phyloP scores from a whole-genome alignment of 2,888 invertebrate species.

The Morpho helenor region DNA sequence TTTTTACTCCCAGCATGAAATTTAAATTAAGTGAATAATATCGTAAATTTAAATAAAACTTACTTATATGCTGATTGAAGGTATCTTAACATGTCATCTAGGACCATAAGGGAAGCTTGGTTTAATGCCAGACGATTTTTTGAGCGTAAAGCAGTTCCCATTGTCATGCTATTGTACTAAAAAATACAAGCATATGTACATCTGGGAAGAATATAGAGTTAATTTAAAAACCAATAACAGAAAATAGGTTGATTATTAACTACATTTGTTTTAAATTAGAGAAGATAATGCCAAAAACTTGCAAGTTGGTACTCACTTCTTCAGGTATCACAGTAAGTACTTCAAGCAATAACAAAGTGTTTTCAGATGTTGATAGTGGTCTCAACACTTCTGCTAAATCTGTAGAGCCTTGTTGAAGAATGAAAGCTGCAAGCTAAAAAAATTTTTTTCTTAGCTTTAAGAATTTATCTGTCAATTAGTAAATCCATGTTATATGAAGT shows the following conservation, averaged over 20 bases:
- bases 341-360: conserved; percentile 82
- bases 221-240: too few species aligned
- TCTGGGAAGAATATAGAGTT: neutral
- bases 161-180: conserved; percentile 72
- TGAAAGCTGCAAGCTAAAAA: conserved; percentile 89
- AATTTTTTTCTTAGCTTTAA: neutral
- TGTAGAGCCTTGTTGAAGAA: conserved; percentile 83
- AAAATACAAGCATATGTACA: conserved; percentile 6
- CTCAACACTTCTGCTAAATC: conserved; percentile 87
- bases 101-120: conserved; percentile 61
- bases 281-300: too few species aligned
- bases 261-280: too few species aligned
- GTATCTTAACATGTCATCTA: conserved; percentile 64
- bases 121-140: conserved; percentile 58
- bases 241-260: too few species aligned
- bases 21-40: too few species aligned
- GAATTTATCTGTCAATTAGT: too few species aligned
- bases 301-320: conserved; percentile 79
- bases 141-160: conserved; percentile 57
- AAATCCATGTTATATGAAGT: too few species aligned
- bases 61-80: conserved; percentile 62
- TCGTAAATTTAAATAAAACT: conserved; percentile 28
- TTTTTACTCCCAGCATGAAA: too few species aligned
- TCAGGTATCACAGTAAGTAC: conserved; percentile 92
- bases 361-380: conserved; percentile 77